Percentiles rank a stretch among this genome's conserved stretches.
phyloP scores from a whole-genome alignment of 1,140 invertebrate genomes.

The Drosophila miranda region DNA sequence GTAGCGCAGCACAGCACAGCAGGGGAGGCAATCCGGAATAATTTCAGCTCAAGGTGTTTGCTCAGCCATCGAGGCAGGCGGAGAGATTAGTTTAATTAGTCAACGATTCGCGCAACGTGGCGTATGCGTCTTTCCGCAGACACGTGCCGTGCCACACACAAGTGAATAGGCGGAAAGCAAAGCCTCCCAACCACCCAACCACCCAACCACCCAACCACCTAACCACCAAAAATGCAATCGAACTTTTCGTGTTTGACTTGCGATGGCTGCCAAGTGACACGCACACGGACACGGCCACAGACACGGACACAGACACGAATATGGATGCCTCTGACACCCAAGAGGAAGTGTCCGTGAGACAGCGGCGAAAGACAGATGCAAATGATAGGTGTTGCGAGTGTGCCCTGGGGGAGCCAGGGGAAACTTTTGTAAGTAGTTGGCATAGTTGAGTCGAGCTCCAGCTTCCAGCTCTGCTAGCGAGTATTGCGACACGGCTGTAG shows the following conservation, averaged over 20 bases:
- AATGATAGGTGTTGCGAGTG: constrained; percentile 34
- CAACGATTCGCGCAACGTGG: constrained; percentile 22
- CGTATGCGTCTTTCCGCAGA: constrained; percentile 46
- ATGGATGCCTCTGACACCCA: constrained; percentile 15
- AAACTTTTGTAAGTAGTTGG: constrained; percentile 54
- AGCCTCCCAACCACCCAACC: too few species aligned
- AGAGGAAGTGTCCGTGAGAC: background rate
- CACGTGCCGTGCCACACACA: constrained; percentile 34
- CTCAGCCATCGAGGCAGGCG: constrained; percentile 40
- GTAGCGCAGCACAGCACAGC: background rate
- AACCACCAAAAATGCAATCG: constrained; percentile 47
- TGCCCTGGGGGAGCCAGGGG: constrained; percentile 12
- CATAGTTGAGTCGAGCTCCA: constrained; percentile 41
- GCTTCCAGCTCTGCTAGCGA: background rate
- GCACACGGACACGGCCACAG: too few species aligned
- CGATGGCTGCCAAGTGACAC: constrained; percentile 13
- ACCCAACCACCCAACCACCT: background rate
- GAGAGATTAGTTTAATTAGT: constrained; percentile 69
- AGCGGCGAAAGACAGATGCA: constrained; percentile 25
- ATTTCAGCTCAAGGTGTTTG: constrained; percentile 51
- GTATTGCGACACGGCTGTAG: constrained; percentile 24
- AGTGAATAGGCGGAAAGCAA: background rate
- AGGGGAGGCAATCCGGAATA: constrained; percentile 26
- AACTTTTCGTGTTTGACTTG: constrained; percentile 49
- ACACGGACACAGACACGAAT: constrained; percentile 14